Percentiles rank a stretch among this genome's conserved stretches.
Conservation (phyloP, 1,140 invertebrate genomes). For the Homalodisca vitripennis region DNA sequence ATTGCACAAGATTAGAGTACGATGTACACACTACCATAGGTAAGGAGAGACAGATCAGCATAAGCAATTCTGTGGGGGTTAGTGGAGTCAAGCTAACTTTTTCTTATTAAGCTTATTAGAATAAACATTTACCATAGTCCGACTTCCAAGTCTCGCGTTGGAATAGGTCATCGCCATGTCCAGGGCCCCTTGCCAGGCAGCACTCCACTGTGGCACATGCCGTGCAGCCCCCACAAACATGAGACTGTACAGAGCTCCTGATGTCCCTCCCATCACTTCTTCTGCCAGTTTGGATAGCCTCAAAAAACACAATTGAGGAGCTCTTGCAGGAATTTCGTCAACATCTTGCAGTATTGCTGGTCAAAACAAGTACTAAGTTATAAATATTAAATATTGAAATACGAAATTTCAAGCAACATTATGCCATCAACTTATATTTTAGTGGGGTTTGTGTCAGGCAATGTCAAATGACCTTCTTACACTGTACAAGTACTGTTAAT, state of each 20-base stretch:
- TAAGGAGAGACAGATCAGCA: too few species aligned
- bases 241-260: conserved; percentile 69
- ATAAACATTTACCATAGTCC: conserved; percentile 77
- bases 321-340: conserved; percentile 39
- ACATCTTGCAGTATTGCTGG: conserved; percentile 34
- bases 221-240: conserved; percentile 61
- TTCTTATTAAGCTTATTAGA: too few species aligned
- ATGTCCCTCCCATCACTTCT: conserved; percentile 67
- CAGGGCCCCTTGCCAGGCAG: conserved; percentile 54
- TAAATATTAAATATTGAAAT: too few species aligned
- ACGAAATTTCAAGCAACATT: neutral
- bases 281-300: conserved; percentile 60
- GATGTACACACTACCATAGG: too few species aligned
- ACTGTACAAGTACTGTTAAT: too few species aligned
- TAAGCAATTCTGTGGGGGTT: too few species aligned
- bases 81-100: too few species aligned
- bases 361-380: too few species aligned
- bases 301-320: conserved; percentile 53
- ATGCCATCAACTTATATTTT: neutral
- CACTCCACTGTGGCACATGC: conserved; percentile 50
- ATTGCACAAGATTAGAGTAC: too few species aligned
- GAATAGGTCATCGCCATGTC: conserved; percentile 67
- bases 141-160: conserved; percentile 67
- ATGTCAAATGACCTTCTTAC: neutral
- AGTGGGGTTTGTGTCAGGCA: neutral